These are phyloP conservation scores for Ashinkailepas kermadecensis DNA, from an alignment of 2,888 invertebrate genomes.

Conservation along the genomic window DNA sequence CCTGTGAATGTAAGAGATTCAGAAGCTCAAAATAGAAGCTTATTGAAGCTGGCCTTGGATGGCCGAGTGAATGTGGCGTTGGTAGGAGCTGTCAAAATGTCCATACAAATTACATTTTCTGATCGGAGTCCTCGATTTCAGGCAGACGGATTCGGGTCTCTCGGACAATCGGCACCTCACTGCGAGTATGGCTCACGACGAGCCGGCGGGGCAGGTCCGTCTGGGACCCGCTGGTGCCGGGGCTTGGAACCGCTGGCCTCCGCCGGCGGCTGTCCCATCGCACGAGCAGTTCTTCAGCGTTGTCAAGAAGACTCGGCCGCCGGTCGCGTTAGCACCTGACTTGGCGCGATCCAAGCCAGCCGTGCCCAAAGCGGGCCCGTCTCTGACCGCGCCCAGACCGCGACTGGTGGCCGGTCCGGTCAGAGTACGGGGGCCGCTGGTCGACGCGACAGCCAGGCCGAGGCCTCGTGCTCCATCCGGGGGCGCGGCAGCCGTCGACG, in stretches of 20 bases:
- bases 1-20: no score
- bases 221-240: background rate
- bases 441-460: background rate
- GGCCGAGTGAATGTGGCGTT: no score
- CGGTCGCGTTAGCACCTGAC: background rate
- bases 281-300: conserved; percentile 20
- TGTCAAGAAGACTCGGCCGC: background rate
- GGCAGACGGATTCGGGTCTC: no score
- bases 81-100: no score
- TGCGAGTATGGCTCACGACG: background rate
- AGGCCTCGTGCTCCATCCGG: background rate
- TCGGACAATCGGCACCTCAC: no score
- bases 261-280: background rate
- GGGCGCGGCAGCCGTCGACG: background rate
- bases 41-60: no score
- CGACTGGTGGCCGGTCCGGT: no score
- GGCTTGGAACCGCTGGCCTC: background rate
- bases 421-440: background rate
- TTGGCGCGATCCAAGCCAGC: background rate
- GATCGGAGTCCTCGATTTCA: no score
- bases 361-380: background rate
- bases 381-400: no score
- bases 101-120: no score
- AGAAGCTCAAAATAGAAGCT: no score
- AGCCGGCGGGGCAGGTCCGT: background rate